Base-by-base conservation (phyloP, 1,140 invertebrate species). In the Drosophila setifemur region DNA sequence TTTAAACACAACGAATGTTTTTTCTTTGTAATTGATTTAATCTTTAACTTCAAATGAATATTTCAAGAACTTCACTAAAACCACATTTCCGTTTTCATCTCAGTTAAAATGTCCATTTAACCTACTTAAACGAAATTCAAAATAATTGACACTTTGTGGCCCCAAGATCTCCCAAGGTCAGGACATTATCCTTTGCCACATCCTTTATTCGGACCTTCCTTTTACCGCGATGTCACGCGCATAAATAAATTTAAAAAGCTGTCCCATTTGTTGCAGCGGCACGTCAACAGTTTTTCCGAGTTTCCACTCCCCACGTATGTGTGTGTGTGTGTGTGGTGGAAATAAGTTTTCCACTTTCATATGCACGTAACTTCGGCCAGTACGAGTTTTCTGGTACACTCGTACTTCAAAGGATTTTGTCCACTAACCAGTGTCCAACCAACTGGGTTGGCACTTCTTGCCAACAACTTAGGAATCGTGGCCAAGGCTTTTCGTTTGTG, bases 211-310 rank as follows among this genome's bases (percentile, higher is more conserved):
- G 11, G 31, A 0, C 12, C 26, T 9, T 23, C 21, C 28, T 5
- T 53, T 40, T 53, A 14, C 14, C 16, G 53, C 42, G 39, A 33
- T 26, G 66, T 61, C 73, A 66, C 57, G 50, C 63, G 57, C 73
- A 76, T 76, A 76, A 66, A 76, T 76, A 76, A 76, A 76, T 76
- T 66, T 44, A 39, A 42, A 54, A 76, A 76, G 55, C 74, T 54
- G 50, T 76, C 58, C 54, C 57, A 58, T 76, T 76, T 49, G 66
- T 57, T 76, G 73, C 72, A 74, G 53, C 44, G 73, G 42, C 47
- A 64, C 35, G 70, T 53, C 37, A 60, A 48, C 31, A 45, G 26
- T 16, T 61, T 29, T 33, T 18, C 6, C 21, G 42, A 26, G 35
- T 33, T 29, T 31, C 29, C 49, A 40, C 42, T 50, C 28, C 23